Evolutionary conservation across 2,888 invertebrate genomes (phyloP), one percentile per base, ranked within the genome.

Genomic region (Latrodectus elegans): DNA sequence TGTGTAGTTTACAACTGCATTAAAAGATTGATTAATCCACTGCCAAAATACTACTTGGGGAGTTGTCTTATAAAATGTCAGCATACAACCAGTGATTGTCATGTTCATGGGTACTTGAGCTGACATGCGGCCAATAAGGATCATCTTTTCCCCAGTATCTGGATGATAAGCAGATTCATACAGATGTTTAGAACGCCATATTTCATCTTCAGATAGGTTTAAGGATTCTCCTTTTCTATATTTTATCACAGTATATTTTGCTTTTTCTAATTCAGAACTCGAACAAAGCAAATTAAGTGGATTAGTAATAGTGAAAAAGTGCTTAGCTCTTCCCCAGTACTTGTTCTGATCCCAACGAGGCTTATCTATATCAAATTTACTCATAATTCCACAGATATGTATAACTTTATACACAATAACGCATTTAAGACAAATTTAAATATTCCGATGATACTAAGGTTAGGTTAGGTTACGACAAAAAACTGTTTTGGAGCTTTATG

Each of bases 81-180:
- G 95, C 99, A 99, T 99, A 91, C 97, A 95, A 89, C 98, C 99
- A 52, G 98, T 98, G 91, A 99, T 97, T 77, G 96, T 92, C 94
- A 98, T 99, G 92, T 99, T 99, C 95, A 97, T 97, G 0, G 99
- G 99, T 72, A 99, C 97, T 93, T 99, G 99, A 1, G 99, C 99
- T 2, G 98, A 96, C 99, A 99, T 99, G 74, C 99, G 94, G 0
- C 99, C 99, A 85, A 99, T 94, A 8, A 97, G 92, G 68, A 96
- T 92, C 96, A 98, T 97, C 92, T 98, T 98, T 92, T 99, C 99
- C 0, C 98, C 98, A 0, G 99, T 99, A 92, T 99, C 98, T 0
- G 99, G 99, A 93, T 99, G 99, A 92, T 95, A 99, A 0, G 99
- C 99, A 55, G 99, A 99, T 93, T 99, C 99, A 93, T 98, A 98